Evolutionary conservation across 1,140 invertebrate species (phyloP), one percentile per base, ranked within the genome.

Genomic region (Drosophila burlai): DNA sequence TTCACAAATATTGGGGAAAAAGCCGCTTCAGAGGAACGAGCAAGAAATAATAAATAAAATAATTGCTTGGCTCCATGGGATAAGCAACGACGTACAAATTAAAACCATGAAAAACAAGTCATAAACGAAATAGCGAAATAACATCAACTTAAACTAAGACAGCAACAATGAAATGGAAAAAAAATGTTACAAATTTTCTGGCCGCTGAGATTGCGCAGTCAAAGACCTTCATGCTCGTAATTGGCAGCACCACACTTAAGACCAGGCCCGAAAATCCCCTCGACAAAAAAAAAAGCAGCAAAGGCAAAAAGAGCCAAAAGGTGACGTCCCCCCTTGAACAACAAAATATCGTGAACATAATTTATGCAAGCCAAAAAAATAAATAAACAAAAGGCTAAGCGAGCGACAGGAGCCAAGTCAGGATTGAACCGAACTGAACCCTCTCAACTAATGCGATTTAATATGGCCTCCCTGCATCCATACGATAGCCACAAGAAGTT

Each of bases 151-250:
- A 64, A 82, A 57, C 65, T 81, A 76, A 49, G 80, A 74, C 82
- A 74, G 61, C 52, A 81, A 55, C 42, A 69, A 80, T 73, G 18
- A 31, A 16, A 31, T 13, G 1, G 11, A 1, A 4, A 10, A 16
- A 85, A 86, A 89, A 89, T 89, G 69, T 89, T 81, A 89, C 85
- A 90, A 84, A 89, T 90, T 89, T 90, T 85, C 69, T 89, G 75
- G 77, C 31, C 47, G 58, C 54, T 66, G 31, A 76, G 66, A 84
- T 87, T 87, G 85, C 85, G 85, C 85, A 89, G 85, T 90, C 85
- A 89, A 90, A 89, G 85, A 89, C 85, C 85, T 89, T 89, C 85
- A 89, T 89, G 85, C 81, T 84, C 75, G 85, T 89, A 89, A 89
- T 89, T 89, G 85, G 85, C 85, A 81, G 69, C 77, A 67, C 65